These are phyloP conservation scores for Pseudotriccus pelzelni DNA, from an alignment of 2,797 vertebrate genomes.

Conservation along the genomic window DNA sequence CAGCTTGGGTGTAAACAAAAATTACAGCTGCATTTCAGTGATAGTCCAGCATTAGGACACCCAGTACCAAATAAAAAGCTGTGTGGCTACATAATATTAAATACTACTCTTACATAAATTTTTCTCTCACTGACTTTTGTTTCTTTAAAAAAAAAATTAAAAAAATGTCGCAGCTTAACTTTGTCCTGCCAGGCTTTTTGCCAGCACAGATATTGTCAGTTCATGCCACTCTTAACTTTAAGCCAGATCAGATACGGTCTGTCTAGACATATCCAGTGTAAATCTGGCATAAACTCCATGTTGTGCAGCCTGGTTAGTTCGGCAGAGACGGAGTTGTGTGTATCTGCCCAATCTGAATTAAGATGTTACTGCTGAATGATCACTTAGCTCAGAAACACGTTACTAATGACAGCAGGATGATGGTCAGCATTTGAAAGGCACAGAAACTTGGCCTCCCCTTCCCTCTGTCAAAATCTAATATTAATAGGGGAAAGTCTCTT, in stretches of 20 bases:
- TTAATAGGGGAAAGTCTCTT: slow-evolving; percentile 61
- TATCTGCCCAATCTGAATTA: slow-evolving; percentile 52
- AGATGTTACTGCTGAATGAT: slow-evolving; percentile 25
- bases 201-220: slow-evolving; percentile 48
- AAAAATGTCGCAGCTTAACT: slow-evolving; percentile 27
- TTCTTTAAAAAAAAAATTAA: background rate
- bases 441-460: slow-evolving; percentile 36
- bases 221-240: slow-evolving; percentile 52
- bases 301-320: background rate
- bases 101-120: background rate
- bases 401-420: slow-evolving; percentile 29
- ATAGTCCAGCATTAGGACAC: background rate
- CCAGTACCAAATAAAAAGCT: background rate
- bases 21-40: background rate
- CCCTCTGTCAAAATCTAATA: slow-evolving; percentile 50
- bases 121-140: background rate
- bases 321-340: background rate
- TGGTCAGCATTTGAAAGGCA: slow-evolving; percentile 16
- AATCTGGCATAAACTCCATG: slow-evolving; percentile 39
- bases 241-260: slow-evolving; percentile 67
- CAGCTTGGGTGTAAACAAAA: background rate
- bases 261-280: slow-evolving; percentile 55
- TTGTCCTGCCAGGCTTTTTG: slow-evolving; percentile 26
- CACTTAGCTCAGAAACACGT: background rate
- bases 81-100: background rate